These are phyloP conservation scores for Tetramorium alpestre DNA, from an alignment of 1,140 invertebrate species.

Conservation along the genomic window DNA sequence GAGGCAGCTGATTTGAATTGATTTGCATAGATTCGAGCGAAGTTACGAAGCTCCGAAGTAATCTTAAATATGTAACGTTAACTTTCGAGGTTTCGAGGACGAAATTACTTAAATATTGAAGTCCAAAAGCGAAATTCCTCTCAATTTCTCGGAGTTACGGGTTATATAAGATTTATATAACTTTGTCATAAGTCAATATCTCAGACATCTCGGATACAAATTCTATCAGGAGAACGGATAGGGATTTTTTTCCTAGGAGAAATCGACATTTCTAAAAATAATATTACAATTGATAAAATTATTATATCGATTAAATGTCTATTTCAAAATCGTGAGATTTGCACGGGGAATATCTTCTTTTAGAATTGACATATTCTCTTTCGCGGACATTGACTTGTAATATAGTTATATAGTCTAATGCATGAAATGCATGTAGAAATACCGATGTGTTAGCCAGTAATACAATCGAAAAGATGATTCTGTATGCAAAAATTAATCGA, in stretches of 20 bases:
- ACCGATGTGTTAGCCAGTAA: neutral
- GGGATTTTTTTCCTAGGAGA: neutral
- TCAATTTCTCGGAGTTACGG: neutral
- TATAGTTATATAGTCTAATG: neutral
- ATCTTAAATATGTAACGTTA: conserved; percentile 21
- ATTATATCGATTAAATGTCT: neutral
- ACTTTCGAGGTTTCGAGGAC: neutral
- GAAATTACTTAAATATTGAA: conserved; percentile 16
- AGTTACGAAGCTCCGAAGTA: neutral
- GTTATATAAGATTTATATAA: neutral
- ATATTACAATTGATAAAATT: neutral
- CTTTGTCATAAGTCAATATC: neutral
- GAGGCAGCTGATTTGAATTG: conserved; percentile 5
- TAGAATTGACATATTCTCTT: neutral
- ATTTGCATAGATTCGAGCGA: conserved; percentile 9
- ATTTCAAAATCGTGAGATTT: neutral
- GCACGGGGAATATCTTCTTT: neutral
- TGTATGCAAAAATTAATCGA: conserved; percentile 10
- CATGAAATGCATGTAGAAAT: neutral
- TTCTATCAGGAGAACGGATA: neutral
- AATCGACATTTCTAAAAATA: neutral
- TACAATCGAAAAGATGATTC: neutral
- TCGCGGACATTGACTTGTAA: neutral
- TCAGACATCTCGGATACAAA: neutral
- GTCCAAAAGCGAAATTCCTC: conserved; percentile 1